Conservation (phyloP, 2,888 invertebrate genomes). For the Cybosia mesomella region DNA sequence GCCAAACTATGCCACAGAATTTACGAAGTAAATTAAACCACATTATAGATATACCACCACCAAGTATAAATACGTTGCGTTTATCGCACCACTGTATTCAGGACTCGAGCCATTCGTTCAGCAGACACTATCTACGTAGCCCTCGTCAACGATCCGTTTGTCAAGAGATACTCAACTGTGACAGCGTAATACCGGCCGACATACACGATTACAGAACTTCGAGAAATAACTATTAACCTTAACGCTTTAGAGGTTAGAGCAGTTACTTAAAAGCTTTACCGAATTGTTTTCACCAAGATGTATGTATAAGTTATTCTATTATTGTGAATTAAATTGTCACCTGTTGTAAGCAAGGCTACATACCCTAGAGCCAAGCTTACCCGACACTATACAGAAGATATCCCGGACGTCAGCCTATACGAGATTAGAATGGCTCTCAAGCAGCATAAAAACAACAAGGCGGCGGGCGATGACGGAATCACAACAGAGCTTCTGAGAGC, state of each 20-base stretch:
- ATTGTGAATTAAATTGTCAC: not conserved
- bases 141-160: conserved; percentile 69
- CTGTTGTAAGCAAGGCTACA: too few species aligned
- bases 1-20: not conserved
- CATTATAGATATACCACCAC: not conserved
- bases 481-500: too few species aligned
- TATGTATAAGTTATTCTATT: not conserved
- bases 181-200: conserved; percentile 53
- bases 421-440: too few species aligned
- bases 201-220: conserved; percentile 46
- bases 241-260: conserved; percentile 13
- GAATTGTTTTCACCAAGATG: not conserved
- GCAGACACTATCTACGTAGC: conserved; percentile 74
- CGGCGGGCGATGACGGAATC: too few species aligned
- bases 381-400: too few species aligned
- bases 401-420: too few species aligned
- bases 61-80: conserved; percentile 36
- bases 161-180: conserved; percentile 60
- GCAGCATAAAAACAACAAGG: too few species aligned
- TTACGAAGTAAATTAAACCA: conserved; percentile 7
- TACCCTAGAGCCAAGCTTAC: too few species aligned
- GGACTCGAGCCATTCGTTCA: conserved; percentile 73
- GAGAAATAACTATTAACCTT: conserved; percentile 44
- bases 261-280: not conserved
- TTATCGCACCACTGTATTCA: conserved; percentile 66